Evolutionary conservation across 1,140 invertebrate genomes (phyloP), one percentile per base, ranked within the genome.

Genomic region (Berghia stephanieae): DNA sequence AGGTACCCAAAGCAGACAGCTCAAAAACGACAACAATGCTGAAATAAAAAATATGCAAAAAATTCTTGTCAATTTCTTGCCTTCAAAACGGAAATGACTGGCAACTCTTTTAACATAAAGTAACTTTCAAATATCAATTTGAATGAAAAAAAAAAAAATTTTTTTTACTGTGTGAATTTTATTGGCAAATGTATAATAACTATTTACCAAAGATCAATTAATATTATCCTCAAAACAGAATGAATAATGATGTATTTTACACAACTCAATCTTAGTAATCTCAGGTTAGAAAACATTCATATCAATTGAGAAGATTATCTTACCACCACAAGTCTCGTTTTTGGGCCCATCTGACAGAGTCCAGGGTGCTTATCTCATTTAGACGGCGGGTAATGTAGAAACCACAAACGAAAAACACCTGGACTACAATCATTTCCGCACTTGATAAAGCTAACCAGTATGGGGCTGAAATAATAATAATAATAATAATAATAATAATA

Each of bases 361-460:
- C 90, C 55, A 88, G 82, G 69, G 87, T 88, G 79, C 86, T 86
- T 49, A 91, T 89, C 81, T 88, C 89, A 83, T 90, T 91, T 16
- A 89, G 86, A 60, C 89, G 86, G 24, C 89, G 87, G 21, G 90
- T 91, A n/a, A 92, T 89, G 82, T 90, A 91, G 38, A 91, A 86
- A 24, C 90, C 91, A 72, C 91, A 89, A 36, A 90, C 83, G 44
- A 89, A 85, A 84, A 92, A 91, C 10, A 91, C 75, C 83, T 92
- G 91, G n/a, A 91, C 91, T 18, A 90, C 86, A 5, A 91, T 82
- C 75, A 92, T 90, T 82, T 91, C 91, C 18, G 90, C 90, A 40
- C 87, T 86, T 36, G 91, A 92, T 43, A 92, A 81, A 83, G 91
- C 88, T 55, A 92, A 75, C 91, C 91, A 92, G 79, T 92, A 91